phyloP scores from a whole-genome alignment of 2,113 vertebrate species.

The Pao palembangensis region DNA sequence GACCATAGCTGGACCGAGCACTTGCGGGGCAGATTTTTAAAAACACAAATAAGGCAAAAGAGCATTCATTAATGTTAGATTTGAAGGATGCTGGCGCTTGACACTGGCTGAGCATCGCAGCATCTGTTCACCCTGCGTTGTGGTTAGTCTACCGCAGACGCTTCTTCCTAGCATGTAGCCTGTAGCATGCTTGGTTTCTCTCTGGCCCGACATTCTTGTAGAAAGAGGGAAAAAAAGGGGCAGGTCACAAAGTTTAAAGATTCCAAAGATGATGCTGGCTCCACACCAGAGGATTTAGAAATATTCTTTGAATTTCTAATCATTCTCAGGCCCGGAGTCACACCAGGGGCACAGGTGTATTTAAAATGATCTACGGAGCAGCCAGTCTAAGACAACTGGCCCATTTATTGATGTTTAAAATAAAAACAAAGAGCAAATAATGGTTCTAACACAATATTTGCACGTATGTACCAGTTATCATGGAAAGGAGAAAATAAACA shows the following conservation, averaged over 20 bases:
- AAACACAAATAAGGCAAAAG: constrained; percentile 39
- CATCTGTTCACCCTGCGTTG: not conserved
- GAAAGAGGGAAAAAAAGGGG: constrained; percentile 8
- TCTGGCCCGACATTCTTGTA: constrained; percentile 14
- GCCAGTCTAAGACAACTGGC: constrained; percentile 24
- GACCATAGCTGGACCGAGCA: constrained; percentile 6
- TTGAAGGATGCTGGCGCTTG: not conserved
- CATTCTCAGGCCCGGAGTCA: too few relatives aligned
- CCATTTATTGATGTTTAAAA: constrained; percentile 49
- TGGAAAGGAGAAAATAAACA: constrained; percentile 7
- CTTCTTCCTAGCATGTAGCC: constrained; percentile 1
- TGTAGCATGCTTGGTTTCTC: constrained; percentile 16
- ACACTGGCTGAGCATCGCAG: not conserved
- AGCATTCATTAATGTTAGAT: not conserved
- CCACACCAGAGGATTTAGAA: too few relatives aligned
- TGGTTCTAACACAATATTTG: constrained; percentile 55
- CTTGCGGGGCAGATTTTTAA: constrained; percentile 7
- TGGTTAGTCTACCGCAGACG: constrained; percentile 7
- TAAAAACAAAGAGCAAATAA: constrained; percentile 38
- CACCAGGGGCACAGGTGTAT: too few relatives aligned
- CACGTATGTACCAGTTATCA: constrained; percentile 60
- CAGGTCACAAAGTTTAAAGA: constrained; percentile 20
- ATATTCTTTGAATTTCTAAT: too few relatives aligned
- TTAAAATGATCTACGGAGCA: too few relatives aligned
- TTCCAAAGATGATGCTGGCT: constrained; percentile 20